A percentile compares a stretch with the other conserved stretches of the same genome.
These are phyloP conservation scores for Eucidaris tribuloides DNA, from an alignment of 35 echinoderm and acorn worm genomes.

Conservation along the genomic window DNA sequence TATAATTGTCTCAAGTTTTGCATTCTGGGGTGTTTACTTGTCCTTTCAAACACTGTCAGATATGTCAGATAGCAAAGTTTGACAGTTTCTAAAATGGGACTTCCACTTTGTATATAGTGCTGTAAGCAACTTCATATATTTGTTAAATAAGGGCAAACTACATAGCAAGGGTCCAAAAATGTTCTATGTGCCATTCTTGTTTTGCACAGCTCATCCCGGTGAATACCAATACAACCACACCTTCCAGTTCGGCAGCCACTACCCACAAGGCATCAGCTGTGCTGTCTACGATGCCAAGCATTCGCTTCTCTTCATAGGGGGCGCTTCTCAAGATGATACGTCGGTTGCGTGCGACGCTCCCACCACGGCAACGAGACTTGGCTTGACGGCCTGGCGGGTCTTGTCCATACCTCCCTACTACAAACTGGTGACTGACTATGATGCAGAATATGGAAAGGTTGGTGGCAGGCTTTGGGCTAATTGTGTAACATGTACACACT, in stretches of 20 bases:
- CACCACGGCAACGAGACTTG: slow-evolving; percentile 61
- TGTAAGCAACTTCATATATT: too few relatives aligned
- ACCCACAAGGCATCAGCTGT: slow-evolving; percentile 86
- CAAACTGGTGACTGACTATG: slow-evolving; percentile 86
- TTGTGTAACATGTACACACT: too few relatives aligned
- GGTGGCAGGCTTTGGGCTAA: too few relatives aligned
- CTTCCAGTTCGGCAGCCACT: slow-evolving; percentile 79
- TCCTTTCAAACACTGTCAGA: too few relatives aligned
- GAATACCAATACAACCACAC: slow-evolving; percentile 68
- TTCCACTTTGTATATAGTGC: too few relatives aligned
- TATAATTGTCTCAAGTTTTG: too few relatives aligned
- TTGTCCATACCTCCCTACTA: slow-evolving; percentile 81
- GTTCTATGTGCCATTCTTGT: background rate
- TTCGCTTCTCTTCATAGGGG: slow-evolving; percentile 81
- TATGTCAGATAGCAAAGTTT: too few relatives aligned
- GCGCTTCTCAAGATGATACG: slow-evolving; percentile 56
- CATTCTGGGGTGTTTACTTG: too few relatives aligned
- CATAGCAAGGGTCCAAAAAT: too few relatives aligned
- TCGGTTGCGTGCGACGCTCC: slow-evolving; percentile 25
- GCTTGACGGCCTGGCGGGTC: slow-evolving; percentile 81
- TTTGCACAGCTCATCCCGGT: slow-evolving; percentile 39
- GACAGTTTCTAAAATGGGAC: too few relatives aligned
- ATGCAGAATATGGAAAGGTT: slow-evolving; percentile 65
- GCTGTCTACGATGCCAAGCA: slow-evolving; percentile 72
- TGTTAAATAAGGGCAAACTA: too few relatives aligned